Evolutionary conservation across 1,140 invertebrate species (phyloP).

Genomic region (Drosophila pectinifera): DNA sequence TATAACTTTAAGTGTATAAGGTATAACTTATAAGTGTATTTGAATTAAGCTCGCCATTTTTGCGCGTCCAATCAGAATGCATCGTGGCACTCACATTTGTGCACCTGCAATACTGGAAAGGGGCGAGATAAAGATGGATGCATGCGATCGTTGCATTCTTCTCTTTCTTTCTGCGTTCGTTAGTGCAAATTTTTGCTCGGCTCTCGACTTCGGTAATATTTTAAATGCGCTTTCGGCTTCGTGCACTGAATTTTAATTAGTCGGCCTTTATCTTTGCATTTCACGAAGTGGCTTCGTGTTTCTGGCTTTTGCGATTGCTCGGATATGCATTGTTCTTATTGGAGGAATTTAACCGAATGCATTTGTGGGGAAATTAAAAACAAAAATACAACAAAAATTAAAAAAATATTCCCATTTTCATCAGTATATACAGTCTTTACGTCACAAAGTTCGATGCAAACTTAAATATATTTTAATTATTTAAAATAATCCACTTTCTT

Average conservation of each 20-base stretch:
- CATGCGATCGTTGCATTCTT: constrained; percentile 32
- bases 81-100: constrained; percentile 2
- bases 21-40: no score
- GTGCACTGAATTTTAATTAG: constrained; percentile 76
- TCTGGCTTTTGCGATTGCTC: background rate
- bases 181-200: constrained; percentile 18
- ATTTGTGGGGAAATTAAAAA: background rate
- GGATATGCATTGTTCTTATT: constrained; percentile 27
- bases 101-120: background rate
- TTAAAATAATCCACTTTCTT: no score
- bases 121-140: constrained; percentile 4
- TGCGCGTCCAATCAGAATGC: constrained; percentile 59
- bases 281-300: constrained; percentile 47
- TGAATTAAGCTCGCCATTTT: no score
- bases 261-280: constrained; percentile 37
- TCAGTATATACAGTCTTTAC: no score
- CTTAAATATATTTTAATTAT: no score
- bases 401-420: no score
- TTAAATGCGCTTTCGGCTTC: constrained; percentile 64
- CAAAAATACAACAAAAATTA: no score
- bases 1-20: no score
- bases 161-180: constrained; percentile 13
- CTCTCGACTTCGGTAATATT: constrained; percentile 42
- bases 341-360: constrained; percentile 16
- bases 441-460: no score